Percentiles rank a stretch among this genome's conserved stretches.
Conservation (phyloP, 2,888 invertebrate species). For the Diaprepes abbreviatus region DNA sequence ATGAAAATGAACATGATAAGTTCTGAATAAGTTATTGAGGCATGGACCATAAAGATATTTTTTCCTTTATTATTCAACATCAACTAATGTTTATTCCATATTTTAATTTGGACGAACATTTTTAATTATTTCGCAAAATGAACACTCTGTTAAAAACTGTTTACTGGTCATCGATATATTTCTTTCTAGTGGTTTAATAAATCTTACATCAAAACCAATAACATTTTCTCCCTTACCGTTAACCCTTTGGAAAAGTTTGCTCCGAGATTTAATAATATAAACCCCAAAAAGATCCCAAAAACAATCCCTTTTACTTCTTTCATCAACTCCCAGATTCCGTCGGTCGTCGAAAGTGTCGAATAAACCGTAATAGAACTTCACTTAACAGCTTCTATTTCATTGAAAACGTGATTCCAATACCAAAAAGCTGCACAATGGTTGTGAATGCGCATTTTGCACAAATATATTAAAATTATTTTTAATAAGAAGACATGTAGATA, state of each 20-base stretch:
- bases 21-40: no score
- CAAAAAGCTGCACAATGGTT: constrained; percentile 30
- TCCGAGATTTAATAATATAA: constrained; percentile 28
- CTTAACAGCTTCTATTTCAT: constrained; percentile 66
- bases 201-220: neutral
- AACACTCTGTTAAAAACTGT: no score
- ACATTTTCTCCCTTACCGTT: neutral
- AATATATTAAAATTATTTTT: no score
- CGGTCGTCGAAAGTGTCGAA: constrained; percentile 59
- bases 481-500: no score
- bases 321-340: constrained; percentile 47
- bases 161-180: no score
- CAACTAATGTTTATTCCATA: no score
- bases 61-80: no score
- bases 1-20: no score
- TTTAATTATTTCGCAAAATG: no score
- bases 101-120: no score
- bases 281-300: constrained; percentile 35
- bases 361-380: constrained; percentile 65
- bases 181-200: no score
- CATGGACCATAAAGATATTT: no score
- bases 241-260: constrained; percentile 15
- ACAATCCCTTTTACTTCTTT: constrained; percentile 36
- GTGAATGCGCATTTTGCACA: neutral
- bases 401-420: constrained; percentile 61